A percentile compares a stretch with the other conserved stretches of the same genome.
These are phyloP conservation scores for Salminus brasiliensis DNA, from an alignment of 2,113 vertebrate species.

Conservation along the genomic window DNA sequence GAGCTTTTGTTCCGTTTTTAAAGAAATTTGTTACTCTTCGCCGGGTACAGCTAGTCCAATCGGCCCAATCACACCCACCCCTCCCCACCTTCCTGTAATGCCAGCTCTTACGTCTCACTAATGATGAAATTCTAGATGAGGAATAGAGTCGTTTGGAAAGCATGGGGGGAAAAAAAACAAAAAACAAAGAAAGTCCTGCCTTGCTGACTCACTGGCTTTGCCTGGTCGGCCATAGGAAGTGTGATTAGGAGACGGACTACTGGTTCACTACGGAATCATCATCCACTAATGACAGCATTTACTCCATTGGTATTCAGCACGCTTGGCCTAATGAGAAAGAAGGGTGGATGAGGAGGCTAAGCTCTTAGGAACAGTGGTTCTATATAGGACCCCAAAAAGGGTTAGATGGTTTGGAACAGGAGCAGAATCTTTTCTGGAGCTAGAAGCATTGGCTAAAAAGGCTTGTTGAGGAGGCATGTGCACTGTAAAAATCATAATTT, in stretches of 20 bases:
- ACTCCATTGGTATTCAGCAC: not conserved
- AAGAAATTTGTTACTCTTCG: constrained; percentile 26
- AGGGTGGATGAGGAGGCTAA: not conserved
- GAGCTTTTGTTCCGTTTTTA: not conserved
- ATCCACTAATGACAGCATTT: not conserved
- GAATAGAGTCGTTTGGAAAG: not conserved
- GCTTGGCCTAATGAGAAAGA: not conserved
- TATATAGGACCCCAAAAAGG: too few relatives aligned
- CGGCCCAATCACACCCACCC: too few relatives aligned
- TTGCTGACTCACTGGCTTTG: not conserved
- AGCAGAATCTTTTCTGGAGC: too few relatives aligned
- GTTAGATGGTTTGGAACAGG: too few relatives aligned
- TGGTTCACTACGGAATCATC: not conserved
- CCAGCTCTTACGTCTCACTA: not conserved
- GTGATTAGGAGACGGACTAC: not conserved
- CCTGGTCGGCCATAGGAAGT: not conserved
- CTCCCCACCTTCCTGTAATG: not conserved
- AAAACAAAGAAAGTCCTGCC: not conserved
- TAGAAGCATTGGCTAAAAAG: too few relatives aligned
- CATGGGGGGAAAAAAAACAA: not conserved
- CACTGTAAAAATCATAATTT: too few relatives aligned
- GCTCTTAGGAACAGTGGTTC: not conserved
- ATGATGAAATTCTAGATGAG: not conserved
- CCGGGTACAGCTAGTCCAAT: not conserved
- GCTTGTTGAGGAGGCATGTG: too few relatives aligned